Base-by-base conservation (phyloP, 2,797 vertebrate genomes). In the Melanotaenia parkinsoni region DNA sequence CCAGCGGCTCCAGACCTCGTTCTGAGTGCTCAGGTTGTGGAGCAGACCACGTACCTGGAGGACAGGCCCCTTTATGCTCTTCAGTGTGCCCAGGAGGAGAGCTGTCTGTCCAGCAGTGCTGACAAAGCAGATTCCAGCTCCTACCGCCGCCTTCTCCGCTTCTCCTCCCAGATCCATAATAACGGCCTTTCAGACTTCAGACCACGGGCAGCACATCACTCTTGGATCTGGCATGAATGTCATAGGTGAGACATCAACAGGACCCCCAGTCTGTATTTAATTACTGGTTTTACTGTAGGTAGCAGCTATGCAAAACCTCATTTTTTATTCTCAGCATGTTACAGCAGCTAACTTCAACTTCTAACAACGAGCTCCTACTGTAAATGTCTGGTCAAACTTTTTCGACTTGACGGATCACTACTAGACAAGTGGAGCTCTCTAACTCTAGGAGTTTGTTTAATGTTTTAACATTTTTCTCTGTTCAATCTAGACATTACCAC, bases 121-220 rank as follows among this genome's bases (percentile, higher is more conserved):
- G 88, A 91, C 69, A 90, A 92, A 0, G 94, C 95, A 0, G 66
- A 94, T 63, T 30, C 92, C 8, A 84, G 53, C 0, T 96, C 96
- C 33, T 95, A 94, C 89, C 95, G 98, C 2, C 96, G 96, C 72
- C 96, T 99, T 1, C 94, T 99, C 18, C 96, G 98, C 64, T 99
- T 99, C 93, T 98, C 97, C 87, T 98, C 98, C 4, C 96, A 97
- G 91, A 98, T 99, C 90, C 96, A 98, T 88, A 99, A 99, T 94
- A 96, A 96, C 0, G 98, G 98, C 0, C 96, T 95, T 81, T 91
- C 96, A 0, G 97, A 99, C 84, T 99, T 99, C 93, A 92, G 96
- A 7, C 98, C 98, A 2, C 95, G 95, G 64, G 93, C 94, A 0
- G 96, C 95, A 0, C 96, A 96, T 82, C 96, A 99, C 0, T 94